Percentiles rank a stretch among this genome's conserved stretches.
Evolutionary conservation across 2,797 vertebrate species (phyloP).

Genomic region (Graptemys geographica): DNA sequence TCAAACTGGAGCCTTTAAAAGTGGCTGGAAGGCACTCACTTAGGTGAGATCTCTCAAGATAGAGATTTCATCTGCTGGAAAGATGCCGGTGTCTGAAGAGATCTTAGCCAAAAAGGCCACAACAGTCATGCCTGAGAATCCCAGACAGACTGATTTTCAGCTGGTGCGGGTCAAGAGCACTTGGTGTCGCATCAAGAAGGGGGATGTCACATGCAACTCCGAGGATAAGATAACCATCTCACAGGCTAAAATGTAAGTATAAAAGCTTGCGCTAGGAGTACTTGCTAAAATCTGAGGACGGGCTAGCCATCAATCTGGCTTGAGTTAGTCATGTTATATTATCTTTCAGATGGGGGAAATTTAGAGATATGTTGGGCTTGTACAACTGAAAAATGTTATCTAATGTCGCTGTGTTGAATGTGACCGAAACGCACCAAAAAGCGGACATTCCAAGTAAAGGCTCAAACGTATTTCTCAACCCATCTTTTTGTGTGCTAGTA

Average conservation of each 20-base stretch:
- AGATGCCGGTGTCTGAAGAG: constrained; percentile 64
- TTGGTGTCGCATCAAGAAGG: constrained; percentile 79
- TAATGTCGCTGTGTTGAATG: rapidly evolving
- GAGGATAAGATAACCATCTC: constrained; percentile 75
- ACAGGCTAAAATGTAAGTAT: constrained; percentile 88
- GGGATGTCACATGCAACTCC: constrained; percentile 49
- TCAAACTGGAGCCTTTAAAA: constrained; percentile 68
- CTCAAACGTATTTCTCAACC: not conserved
- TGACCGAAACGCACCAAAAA: rapidly evolving
- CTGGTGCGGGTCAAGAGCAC: constrained; percentile 83
- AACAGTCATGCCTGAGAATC: not conserved
- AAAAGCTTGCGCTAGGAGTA: rapidly evolving
- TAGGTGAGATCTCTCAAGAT: not conserved
- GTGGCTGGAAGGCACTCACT: constrained; percentile 7
- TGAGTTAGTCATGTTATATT: rapidly evolving
- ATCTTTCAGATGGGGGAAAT: not conserved
- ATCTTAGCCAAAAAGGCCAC: constrained; percentile 7
- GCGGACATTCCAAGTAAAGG: rapidly evolving
- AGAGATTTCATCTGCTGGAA: constrained; percentile 16
- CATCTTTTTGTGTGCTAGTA: rapidly evolving
- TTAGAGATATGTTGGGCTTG: not conserved
- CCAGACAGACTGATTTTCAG: constrained; percentile 79
- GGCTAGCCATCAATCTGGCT: not conserved
- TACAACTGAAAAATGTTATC: not conserved
- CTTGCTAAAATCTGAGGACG: rapidly evolving